Evolutionary conservation across 2,888 invertebrate species (phyloP), one percentile per base, ranked within the genome.

Genomic region (Lepas anatifera): DNA sequence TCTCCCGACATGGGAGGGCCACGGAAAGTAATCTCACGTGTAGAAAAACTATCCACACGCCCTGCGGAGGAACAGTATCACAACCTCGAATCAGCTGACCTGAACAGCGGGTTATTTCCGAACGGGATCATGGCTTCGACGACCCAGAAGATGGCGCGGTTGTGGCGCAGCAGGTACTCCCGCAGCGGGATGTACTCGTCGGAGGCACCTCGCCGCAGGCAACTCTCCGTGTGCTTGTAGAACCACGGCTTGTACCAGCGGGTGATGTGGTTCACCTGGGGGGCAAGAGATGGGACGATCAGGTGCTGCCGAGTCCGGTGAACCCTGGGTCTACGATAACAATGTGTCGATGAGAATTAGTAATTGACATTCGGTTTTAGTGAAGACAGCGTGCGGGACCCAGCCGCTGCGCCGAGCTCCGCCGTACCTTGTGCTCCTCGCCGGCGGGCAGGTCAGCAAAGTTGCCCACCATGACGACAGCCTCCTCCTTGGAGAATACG

Each of bases 211-310:
- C 75, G 76, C 1, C 75, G 71, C 8, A 87, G 77, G 75, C 86
- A 86, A 0, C 79, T 79, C 75, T 87, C 85, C 0, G 85, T 85
- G 74, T 88, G 85, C 74, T 87, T 87, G 75, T 87, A 87, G 77
- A 87, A 88, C 87, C 87, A 88, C 0, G 87, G 87, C 75, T 88
- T 88, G 77, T 86, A 86, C 87, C 87, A 88, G 35, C 78, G 80
- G 0, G 85, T 83, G 68, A 86, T 82, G 71, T 82, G 77, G 73
- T 88, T 88, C 8, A 80, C 76, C 78, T 80, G 63, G n/a, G n/a
- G n/a, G n/a, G n/a, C n/a, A n/a, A n/a, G n/a, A n/a, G n/a, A n/a
- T n/a, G n/a, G n/a, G n/a, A n/a, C n/a, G n/a, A n/a, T n/a, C n/a
- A n/a, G n/a, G n/a, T n/a, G n/a, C n/a, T n/a, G n/a, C n/a, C n/a